Conservation (phyloP, 2,888 invertebrate genomes). For the Eupithecia exiguata region DNA sequence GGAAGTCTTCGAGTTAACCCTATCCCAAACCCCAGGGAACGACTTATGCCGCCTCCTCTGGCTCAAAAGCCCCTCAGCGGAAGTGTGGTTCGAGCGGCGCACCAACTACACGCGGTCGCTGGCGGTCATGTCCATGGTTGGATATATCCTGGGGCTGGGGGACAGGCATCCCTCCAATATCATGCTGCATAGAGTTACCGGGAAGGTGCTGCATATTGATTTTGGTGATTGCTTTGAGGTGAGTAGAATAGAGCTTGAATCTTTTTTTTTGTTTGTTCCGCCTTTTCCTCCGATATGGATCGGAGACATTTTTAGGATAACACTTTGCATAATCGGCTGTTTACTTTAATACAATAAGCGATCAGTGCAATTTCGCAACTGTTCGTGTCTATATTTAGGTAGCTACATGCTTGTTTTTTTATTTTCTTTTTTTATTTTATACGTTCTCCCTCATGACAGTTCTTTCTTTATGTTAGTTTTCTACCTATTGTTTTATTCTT, state of each 20-base stretch:
- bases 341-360: too few species aligned
- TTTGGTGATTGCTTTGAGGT: slow-evolving; percentile 99
- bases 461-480: too few species aligned
- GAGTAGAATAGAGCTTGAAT: neutral
- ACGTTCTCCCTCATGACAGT: too few species aligned
- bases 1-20: slow-evolving; percentile 98
- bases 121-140: slow-evolving; percentile 99
- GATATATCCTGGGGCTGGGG: slow-evolving; percentile 98
- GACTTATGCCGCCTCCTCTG: slow-evolving; percentile 96
- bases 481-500: too few species aligned
- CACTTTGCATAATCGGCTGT: too few species aligned
- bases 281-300: too few species aligned
- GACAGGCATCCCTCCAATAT: slow-evolving; percentile 99
- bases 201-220: slow-evolving; percentile 99
- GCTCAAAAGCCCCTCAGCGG: slow-evolving; percentile 98
- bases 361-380: too few species aligned
- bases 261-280: too few species aligned
- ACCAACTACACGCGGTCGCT: slow-evolving; percentile 98
- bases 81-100: slow-evolving; percentile 99
- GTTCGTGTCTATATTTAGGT: too few species aligned
- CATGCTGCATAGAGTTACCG: slow-evolving; percentile 97
- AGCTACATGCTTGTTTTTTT: too few species aligned
- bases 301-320: too few species aligned
- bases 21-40: slow-evolving; percentile 97
- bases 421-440: too few species aligned